Evolutionary conservation across 2,113 vertebrate genomes (phyloP).

Genomic region (Coregonus clupeaformis): DNA sequence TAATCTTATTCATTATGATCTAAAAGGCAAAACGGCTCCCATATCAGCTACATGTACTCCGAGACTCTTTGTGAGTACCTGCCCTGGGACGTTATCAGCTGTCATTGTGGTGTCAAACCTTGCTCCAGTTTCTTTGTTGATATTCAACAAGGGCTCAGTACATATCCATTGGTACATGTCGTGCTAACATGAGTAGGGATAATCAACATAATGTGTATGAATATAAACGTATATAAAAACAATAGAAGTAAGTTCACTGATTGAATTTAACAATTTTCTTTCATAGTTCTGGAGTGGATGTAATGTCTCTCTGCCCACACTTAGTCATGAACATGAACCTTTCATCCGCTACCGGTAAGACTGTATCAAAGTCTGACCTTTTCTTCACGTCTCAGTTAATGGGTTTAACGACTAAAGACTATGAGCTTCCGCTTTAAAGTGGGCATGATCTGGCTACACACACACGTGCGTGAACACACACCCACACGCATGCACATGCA

Average conservation of each 20-base stretch:
- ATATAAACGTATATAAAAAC: not conserved
- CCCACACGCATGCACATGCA: not conserved
- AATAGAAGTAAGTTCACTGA: not conserved
- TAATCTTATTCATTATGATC: no score
- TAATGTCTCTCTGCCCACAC: not conserved
- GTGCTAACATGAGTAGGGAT: no score
- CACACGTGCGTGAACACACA: not conserved
- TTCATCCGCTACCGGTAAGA: not conserved
- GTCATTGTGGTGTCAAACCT: no score
- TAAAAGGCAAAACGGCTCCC: no score
- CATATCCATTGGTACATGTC: no score
- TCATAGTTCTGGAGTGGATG: not conserved
- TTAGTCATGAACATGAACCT: not conserved
- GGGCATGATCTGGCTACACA: not conserved
- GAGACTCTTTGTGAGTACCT: no score
- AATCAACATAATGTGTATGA: no score
- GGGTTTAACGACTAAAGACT: constrained; percentile 44
- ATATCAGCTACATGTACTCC: no score
- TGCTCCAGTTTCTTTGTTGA: no score
- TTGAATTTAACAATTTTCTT: not conserved
- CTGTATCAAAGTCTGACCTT: constrained; percentile 37
- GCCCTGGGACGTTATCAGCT: no score
- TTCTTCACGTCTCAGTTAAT: constrained; percentile 44
- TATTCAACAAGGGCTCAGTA: no score
- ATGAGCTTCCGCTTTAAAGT: constrained; percentile 22